Base-by-base conservation (phyloP, 2,888 invertebrate species). In the Cataglyphis albicans region DNA sequence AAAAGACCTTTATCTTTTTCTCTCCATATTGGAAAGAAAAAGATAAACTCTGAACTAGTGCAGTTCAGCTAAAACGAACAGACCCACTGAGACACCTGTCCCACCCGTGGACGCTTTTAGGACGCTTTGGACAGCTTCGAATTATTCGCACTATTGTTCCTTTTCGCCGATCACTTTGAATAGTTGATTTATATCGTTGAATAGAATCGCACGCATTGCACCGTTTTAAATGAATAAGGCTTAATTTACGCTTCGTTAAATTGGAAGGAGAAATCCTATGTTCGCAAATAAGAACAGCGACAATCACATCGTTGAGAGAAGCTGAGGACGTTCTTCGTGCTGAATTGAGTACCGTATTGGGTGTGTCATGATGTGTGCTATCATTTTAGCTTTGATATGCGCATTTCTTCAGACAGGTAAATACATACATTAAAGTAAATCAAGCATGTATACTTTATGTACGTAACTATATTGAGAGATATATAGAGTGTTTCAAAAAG, bases 351-450 rank as follows among this genome's bases (percentile, higher is more conserved):
- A 68, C 55, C 35, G 35, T 48, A 61, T 73, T 86, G 92, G 92
- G 93, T 92, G 93, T 92, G 93, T 93, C 92, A 89, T 87, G 84
- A 93, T 93, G 93, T 91, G 89, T 88, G 90, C 86, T 81, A 76
- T 89, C 65, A 87, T 85, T 78, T 78, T 88, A 76, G 84, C 88
- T 84, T 57, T 92, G 82, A 78, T 87, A 75, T 76, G 91, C 55
- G 88, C 87, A 61, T 76, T 92, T 65, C 76, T 92, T 44, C 90
- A 93, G 57, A 85, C 89, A 84, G 93, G 93, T 93, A 91, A 90
- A 83, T 18, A 57, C n/a, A 3, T 7, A 44, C 48, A 12, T 57
- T 32, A 41, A 5, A 9, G 2, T 44, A 57, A 80, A 29, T 15
- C 21, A 74, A 32, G 55, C 48, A 67, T 52, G 57, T 68, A 61